Evolutionary conservation across 2,888 invertebrate genomes (phyloP).

Genomic region (Drosophila mettleri): DNA sequence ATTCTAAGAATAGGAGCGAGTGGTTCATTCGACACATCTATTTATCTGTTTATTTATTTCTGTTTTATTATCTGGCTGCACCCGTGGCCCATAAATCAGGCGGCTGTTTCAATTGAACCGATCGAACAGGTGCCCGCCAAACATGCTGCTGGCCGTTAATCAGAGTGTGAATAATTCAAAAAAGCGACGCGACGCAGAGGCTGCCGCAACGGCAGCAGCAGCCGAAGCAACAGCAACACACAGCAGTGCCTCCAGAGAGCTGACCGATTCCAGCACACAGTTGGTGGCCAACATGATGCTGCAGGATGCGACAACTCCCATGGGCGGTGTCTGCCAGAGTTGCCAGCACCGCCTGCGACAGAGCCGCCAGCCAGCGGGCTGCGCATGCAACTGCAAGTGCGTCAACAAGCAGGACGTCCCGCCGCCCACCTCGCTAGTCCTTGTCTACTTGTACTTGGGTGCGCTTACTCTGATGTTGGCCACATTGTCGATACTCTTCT

Average conservation of each 20-base stretch:
- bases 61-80: slow-evolving; percentile 30
- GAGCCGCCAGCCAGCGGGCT: slow-evolving; percentile 4
- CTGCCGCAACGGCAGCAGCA: slow-evolving; percentile 22
- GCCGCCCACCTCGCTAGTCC: slow-evolving; percentile 39
- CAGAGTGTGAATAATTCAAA: slow-evolving; percentile 72
- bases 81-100: slow-evolving; percentile 64
- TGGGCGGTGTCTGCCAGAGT: slow-evolving; percentile 22
- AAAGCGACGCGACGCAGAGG: slow-evolving; percentile 36
- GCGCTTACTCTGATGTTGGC: slow-evolving; percentile 78
- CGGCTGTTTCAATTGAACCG: slow-evolving; percentile 25
- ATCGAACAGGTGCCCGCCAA: slow-evolving; percentile 51
- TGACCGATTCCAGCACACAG: slow-evolving; percentile 55
- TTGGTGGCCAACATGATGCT: slow-evolving; percentile 53
- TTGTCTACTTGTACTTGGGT: slow-evolving; percentile 80
- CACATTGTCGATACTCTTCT: slow-evolving; percentile 79
- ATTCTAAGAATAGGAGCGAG: slow-evolving; percentile 49
- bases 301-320: slow-evolving; percentile 11
- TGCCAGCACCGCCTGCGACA: slow-evolving; percentile 46
- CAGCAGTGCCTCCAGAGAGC: slow-evolving; percentile 13
- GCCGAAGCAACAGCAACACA: slow-evolving; percentile 4
- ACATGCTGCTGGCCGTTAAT: slow-evolving; percentile 82
- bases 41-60: slow-evolving; percentile 9
- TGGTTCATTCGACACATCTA: slow-evolving; percentile 24
- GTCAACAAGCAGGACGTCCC: slow-evolving; percentile 26
- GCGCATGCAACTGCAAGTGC: slow-evolving; percentile 53